These are phyloP conservation scores for Brachirus orientalis DNA, from an alignment of 2,113 vertebrate species.

Conservation along the genomic window DNA sequence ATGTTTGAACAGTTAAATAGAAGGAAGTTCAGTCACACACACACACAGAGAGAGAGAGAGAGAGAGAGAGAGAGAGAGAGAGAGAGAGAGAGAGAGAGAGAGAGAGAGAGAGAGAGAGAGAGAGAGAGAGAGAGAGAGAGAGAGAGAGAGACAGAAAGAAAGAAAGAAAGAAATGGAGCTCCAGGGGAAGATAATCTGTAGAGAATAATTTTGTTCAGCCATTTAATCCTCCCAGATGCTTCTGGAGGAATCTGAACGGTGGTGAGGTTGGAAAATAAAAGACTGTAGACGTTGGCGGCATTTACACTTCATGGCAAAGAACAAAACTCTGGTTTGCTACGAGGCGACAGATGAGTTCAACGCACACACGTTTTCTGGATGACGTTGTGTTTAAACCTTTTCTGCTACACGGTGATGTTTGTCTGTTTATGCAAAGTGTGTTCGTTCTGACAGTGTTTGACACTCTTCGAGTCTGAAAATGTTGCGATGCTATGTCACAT, in stretches of 20 bases:
- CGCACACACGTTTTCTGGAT: conserved; percentile 14
- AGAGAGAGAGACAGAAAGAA: background rate
- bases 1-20: conserved; percentile 57
- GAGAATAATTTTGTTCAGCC: conserved; percentile 59
- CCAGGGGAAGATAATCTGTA: conserved; percentile 57
- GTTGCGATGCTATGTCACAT: no score
- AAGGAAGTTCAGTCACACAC: conserved; percentile 3
- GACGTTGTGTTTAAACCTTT: no score
- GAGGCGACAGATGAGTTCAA: background rate
- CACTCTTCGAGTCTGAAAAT: no score
- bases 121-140: no score
- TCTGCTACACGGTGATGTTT: background rate
- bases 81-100: no score
- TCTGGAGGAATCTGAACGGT: conserved; percentile 43
- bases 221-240: conserved; percentile 65
- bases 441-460: no score
- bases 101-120: no score
- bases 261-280: background rate
- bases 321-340: conserved; percentile 32
- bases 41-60: background rate
- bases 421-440: no score
- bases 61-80: no score
- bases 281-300: conserved; percentile 18
- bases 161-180: conserved; percentile 25
- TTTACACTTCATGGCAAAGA: conserved; percentile 2